phyloP scores from a whole-genome alignment of 2,888 invertebrate genomes.

The Xanthorhoe spadicearia region DNA sequence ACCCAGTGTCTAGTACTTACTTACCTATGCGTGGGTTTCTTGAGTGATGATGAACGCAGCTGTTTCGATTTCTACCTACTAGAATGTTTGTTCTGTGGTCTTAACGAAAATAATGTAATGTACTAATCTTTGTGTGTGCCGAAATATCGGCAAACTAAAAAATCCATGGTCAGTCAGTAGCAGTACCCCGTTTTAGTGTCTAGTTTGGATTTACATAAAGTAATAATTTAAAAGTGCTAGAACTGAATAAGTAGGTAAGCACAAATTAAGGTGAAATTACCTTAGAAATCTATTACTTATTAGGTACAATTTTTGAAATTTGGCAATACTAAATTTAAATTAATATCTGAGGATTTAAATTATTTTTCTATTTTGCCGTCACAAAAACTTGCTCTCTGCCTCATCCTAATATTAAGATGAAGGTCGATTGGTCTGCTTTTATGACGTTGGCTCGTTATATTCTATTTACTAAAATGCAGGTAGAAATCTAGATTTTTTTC shows the following conservation, averaged over 20 bases:
- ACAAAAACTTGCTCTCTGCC: slow-evolving; percentile 45
- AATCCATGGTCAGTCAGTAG: too few relatives aligned
- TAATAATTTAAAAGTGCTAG: too few relatives aligned
- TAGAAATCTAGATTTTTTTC: slow-evolving; percentile 1
- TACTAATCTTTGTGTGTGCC: too few relatives aligned
- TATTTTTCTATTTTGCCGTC: not conserved
- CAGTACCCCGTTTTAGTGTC: too few relatives aligned
- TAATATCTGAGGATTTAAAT: too few relatives aligned
- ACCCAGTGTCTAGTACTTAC: slow-evolving; percentile 33
- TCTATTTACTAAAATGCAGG: not conserved
- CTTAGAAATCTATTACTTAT: too few relatives aligned
- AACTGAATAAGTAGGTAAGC: too few relatives aligned
- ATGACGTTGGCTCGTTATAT: slow-evolving; percentile 1
- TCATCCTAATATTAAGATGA: slow-evolving; percentile 56
- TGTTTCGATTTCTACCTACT: slow-evolving; percentile 7
- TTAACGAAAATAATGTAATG: not conserved
- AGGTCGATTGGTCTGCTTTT: slow-evolving; percentile 50
- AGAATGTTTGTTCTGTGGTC: not conserved
- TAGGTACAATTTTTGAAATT: too few relatives aligned
- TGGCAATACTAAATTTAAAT: not conserved
- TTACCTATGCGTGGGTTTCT: slow-evolving; percentile 33
- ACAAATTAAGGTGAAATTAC: too few relatives aligned
- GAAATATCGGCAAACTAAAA: too few relatives aligned
- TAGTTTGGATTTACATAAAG: too few relatives aligned
- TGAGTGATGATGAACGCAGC: slow-evolving; percentile 27